Conservation (phyloP, 2,888 invertebrate species). For the Pharmacophagus antenor region DNA sequence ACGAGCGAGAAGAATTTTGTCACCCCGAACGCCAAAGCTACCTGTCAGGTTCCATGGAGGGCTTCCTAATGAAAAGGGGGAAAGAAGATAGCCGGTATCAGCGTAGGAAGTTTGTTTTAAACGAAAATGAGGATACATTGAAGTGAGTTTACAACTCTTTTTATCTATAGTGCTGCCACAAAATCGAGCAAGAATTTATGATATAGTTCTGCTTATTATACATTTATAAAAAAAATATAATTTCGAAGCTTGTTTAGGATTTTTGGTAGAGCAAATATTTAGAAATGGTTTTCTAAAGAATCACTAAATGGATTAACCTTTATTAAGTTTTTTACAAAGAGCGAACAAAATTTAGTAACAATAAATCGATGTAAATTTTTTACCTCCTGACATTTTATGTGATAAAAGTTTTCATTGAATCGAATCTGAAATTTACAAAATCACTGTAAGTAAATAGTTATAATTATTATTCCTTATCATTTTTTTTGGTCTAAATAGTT, state of each 20-base stretch:
- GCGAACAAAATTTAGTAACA: background rate
- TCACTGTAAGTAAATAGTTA: slow-evolving; percentile 1
- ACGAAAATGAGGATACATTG: slow-evolving; percentile 89
- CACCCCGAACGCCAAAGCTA: slow-evolving; percentile 90
- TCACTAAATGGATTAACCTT: no score
- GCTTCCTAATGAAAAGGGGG: slow-evolving; percentile 92
- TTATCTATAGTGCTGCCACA: background rate
- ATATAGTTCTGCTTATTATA: background rate
- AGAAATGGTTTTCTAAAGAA: no score
- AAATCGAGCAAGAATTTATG: background rate
- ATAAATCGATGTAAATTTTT: background rate
- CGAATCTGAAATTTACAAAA: background rate
- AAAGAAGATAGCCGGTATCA: slow-evolving; percentile 93
- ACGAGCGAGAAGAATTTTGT: slow-evolving; percentile 92
- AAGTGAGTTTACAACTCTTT: slow-evolving; percentile 72
- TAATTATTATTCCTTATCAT: background rate
- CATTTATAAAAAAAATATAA: no score
- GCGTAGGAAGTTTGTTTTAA: slow-evolving; percentile 90
- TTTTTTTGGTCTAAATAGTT: background rate
- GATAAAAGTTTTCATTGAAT: background rate
- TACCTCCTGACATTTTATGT: background rate
- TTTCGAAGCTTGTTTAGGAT: no score
- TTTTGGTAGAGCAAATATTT: no score
- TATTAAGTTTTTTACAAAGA: background rate
- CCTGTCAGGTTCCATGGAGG: slow-evolving; percentile 90